phyloP scores from a whole-genome alignment of 2,113 vertebrate genomes.

The Columba janthina region DNA sequence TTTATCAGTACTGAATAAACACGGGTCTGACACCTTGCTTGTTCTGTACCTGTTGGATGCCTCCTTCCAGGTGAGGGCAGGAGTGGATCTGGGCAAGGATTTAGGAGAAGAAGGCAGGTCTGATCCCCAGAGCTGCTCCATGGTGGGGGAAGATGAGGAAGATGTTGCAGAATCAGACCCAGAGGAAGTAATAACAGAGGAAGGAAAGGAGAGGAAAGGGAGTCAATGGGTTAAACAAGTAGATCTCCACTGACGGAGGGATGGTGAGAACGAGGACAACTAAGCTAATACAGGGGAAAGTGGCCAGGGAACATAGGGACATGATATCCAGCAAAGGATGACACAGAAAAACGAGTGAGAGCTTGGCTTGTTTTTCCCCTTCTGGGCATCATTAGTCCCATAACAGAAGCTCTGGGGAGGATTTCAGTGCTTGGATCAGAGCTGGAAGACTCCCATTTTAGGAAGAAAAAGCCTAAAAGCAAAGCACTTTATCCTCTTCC shows the following conservation, averaged over 20 bases:
- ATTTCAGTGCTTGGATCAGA: conserved; percentile 24
- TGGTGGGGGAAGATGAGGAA: background rate
- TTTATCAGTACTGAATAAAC: background rate
- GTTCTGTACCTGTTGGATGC: background rate
- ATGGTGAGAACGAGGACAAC: background rate
- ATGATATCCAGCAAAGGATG: background rate
- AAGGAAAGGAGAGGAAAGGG: background rate
- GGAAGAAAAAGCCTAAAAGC: conserved; percentile 49
- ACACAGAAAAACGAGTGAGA: background rate
- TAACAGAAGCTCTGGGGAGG: conserved; percentile 35
- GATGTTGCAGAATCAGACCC: background rate
- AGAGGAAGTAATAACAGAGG: background rate
- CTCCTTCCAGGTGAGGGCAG: background rate
- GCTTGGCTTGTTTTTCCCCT: conserved; percentile 5
- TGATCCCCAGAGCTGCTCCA: background rate
- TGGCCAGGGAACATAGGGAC: background rate
- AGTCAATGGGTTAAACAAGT: background rate
- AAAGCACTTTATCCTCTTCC: background rate
- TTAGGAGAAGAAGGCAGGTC: background rate
- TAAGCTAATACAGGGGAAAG: background rate
- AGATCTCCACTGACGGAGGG: background rate
- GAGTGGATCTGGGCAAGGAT: background rate
- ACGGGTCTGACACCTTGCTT: background rate
- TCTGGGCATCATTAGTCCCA: conserved; percentile 3
- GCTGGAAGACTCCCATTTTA: conserved; percentile 54